Evolutionary conservation across 2,113 vertebrate genomes (phyloP), one percentile per base, ranked within the genome.

Genomic region (Tetrao urogallus): DNA sequence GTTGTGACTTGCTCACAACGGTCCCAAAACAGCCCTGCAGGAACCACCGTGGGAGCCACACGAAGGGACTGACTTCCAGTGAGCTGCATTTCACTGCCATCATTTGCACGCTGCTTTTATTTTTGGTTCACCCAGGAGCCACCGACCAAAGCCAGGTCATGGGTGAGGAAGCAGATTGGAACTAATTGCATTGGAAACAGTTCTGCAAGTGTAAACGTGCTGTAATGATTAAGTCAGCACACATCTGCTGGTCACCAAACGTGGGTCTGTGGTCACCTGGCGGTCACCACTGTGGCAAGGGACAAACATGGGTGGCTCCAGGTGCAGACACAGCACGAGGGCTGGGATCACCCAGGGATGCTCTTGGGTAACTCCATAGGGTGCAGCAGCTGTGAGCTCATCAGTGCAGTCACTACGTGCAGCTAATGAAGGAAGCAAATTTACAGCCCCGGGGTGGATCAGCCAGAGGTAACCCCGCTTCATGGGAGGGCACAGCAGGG

Each of bases 321-420:
- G 9, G 22, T 27, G 9, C 52, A 18, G 60, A 27, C 28, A 10
- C 1, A 3, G 7, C 4, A 1, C 14, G 0, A 2, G 0, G 20
- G 0, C 32, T 6, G 70, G 30, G 20, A 6, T 50, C 19, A 12
- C 57, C 1, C 8, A 3, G 42, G 43, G 64, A 8, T 19, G 50
- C 40, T 36, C 13, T 1, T 2, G 0, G 24, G 63, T 20, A 24
- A 15, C 12, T 0, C 2, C 52, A 12, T 1, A 3, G 3, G 0
- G 3, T 4, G 58, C 57, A 25, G 63, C 32, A n/a, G 67, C 70
- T 34, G 0, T 2, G 2, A 61, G 11, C 34, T 8, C 13, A 10
- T 4, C 8, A 2, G 1, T 7, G 2, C 24, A 14, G 54, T 12
- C 17, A 0, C 28, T 10, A 2, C 16, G 8, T 24, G 1, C 48